phyloP scores from a whole-genome alignment of 2,888 invertebrate genomes.

The Drosophila neutralis region DNA sequence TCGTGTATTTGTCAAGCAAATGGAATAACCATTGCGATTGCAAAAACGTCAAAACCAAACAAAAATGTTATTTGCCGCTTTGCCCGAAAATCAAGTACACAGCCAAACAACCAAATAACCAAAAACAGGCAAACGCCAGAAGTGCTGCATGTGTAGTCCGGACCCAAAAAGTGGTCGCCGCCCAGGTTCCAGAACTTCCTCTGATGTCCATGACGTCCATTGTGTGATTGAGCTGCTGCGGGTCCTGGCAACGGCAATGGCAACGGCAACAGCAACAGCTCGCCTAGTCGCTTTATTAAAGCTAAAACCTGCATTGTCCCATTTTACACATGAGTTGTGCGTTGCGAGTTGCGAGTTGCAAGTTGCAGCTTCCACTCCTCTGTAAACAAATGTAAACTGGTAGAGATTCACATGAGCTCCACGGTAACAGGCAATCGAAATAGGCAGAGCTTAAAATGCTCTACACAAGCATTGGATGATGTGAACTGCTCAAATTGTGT shows the following conservation, averaged over 20 bases:
- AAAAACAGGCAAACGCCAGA: conserved; percentile 37
- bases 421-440: conserved; percentile 57
- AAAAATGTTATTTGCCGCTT: conserved; percentile 79
- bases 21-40: conserved; percentile 79
- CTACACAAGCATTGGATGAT: conserved; percentile 12
- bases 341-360: conserved; percentile 36
- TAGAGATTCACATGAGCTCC: conserved; percentile 56
- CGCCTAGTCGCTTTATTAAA: conserved; percentile 76
- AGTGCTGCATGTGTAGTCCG: conserved; percentile 33
- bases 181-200: conserved; percentile 25
- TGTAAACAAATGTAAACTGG: conserved; percentile 56
- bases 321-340: conserved; percentile 69
- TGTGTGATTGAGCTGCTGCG: conserved; percentile 27
- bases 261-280: conserved; percentile 15
- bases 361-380: conserved; percentile 13
- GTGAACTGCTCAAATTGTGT: background rate
- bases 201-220: conserved; percentile 31
- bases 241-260: conserved; percentile 7
- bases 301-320: conserved; percentile 76
- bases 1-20: conserved; percentile 78
- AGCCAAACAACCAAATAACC: conserved; percentile 55
- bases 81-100: conserved; percentile 79
- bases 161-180: conserved; percentile 61
- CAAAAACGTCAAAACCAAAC: conserved; percentile 79
- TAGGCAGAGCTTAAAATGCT: conserved; percentile 49